A percentile compares a stretch with the other conserved stretches of the same genome.
Conservation (phyloP, 2,888 invertebrate species). For the Trachelus troglodyta region DNA sequence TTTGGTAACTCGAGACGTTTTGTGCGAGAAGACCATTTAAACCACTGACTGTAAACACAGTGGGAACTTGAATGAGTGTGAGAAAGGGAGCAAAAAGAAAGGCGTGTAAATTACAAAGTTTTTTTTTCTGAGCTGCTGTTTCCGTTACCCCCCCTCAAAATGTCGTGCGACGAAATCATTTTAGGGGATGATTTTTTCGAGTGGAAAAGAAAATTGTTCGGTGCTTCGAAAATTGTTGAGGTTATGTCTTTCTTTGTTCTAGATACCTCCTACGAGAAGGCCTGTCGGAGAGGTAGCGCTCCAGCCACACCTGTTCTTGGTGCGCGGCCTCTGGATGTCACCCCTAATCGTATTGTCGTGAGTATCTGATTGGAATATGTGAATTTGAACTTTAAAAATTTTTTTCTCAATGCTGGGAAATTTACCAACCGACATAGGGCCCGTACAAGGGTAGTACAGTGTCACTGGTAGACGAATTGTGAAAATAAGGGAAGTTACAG, state of each 20-base stretch:
- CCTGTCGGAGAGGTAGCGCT: constrained; percentile 85
- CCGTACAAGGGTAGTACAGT: not conserved
- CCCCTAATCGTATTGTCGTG: constrained; percentile 85
- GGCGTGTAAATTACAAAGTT: constrained; percentile 39
- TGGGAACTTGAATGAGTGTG: constrained; percentile 5
- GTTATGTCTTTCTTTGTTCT: constrained; percentile 33
- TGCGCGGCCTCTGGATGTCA: constrained; percentile 73
- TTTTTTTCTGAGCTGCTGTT: not conserved
- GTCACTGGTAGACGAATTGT: not conserved
- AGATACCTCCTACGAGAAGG: constrained; percentile 94
- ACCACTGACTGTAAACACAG: constrained; percentile 45
- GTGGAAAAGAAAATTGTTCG: not conserved
- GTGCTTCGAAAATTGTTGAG: not conserved
- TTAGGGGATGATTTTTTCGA: not conserved
- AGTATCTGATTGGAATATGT: constrained; percentile 50
- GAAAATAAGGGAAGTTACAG: not conserved
- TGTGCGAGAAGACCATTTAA: constrained; percentile 36
- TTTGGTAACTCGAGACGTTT: constrained; percentile 39
- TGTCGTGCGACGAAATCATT: not conserved
- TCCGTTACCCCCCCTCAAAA: not conserved
- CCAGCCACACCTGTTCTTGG: constrained; percentile 87
- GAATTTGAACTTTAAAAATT: not conserved
- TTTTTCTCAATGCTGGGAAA: not conserved
- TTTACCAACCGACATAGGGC: not conserved
- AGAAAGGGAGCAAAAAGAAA: not conserved